Conservation (phyloP, 2,113 vertebrate genomes). For the Paracanthobrama guichenoti region DNA sequence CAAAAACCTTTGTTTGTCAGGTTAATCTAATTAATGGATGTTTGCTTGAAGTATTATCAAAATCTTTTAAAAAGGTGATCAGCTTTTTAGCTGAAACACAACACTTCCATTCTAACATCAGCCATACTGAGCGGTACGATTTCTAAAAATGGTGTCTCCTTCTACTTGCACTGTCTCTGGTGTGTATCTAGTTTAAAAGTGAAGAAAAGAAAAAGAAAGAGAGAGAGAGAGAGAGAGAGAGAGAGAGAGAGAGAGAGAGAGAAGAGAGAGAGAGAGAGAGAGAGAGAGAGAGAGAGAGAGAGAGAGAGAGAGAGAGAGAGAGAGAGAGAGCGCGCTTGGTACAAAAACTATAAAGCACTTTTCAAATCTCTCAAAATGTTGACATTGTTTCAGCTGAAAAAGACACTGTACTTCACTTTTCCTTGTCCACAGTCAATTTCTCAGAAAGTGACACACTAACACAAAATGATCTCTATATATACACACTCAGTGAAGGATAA, state of each 20-base stretch:
- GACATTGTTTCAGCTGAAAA: neutral
- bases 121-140: neutral
- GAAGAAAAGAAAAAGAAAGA: too few relatives aligned
- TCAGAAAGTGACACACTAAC: slow-evolving; percentile 10
- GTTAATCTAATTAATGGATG: neutral
- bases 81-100: neutral
- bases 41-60: neutral
- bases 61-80: neutral
- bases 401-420: neutral
- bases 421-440: neutral
- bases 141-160: neutral
- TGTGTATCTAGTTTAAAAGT: neutral
- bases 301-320: too few relatives aligned
- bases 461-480: neutral
- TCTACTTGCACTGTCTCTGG: neutral
- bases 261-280: neutral
- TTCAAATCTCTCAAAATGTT: neutral
- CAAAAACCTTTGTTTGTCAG: neutral
- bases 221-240: neutral
- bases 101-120: neutral
- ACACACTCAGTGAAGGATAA: neutral
- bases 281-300: too few relatives aligned
- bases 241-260: neutral
- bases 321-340: neutral
- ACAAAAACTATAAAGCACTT: slow-evolving; percentile 2